Percentiles rank a stretch among this genome's conserved stretches.
phyloP scores from a whole-genome alignment of 2,797 vertebrate genomes.

The Cercopithecus mitis region DNA sequence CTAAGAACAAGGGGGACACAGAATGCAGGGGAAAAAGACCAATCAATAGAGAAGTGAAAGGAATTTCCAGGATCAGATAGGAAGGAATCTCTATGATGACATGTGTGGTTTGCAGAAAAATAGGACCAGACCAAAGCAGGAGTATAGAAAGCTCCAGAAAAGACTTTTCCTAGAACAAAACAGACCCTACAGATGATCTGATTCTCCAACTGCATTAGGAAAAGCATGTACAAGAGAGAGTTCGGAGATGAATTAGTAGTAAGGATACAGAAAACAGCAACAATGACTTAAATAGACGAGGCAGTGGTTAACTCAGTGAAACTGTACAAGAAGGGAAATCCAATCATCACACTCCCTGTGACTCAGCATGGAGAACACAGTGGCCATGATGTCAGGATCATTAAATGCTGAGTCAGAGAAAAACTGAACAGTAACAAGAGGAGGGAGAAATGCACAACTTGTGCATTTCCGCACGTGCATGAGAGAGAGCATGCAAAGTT shows the following conservation, averaged over 20 bases:
- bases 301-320: not conserved
- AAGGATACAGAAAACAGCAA: not conserved
- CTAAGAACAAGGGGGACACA: not conserved
- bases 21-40: too few relatives aligned
- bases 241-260: not conserved
- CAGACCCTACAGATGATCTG: accelerated
- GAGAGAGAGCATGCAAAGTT: not conserved
- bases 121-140: not conserved
- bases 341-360: accelerated
- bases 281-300: not conserved
- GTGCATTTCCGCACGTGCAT: accelerated
- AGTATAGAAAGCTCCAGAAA: not conserved
- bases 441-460: not conserved
- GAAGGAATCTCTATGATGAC: accelerated
- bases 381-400: accelerated
- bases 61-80: not conserved
- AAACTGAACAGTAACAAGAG: not conserved
- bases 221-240: accelerated
- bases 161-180: not conserved
- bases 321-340: accelerated
- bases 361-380: not conserved
- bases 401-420: not conserved
- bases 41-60: not conserved
- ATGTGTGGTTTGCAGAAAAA: not conserved
- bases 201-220: not conserved